Percentiles rank a stretch among this genome's conserved stretches.
Evolutionary conservation across 64 coral and sea anemone genomes (phyloP).

Genomic region (Acropora tenuis): DNA sequence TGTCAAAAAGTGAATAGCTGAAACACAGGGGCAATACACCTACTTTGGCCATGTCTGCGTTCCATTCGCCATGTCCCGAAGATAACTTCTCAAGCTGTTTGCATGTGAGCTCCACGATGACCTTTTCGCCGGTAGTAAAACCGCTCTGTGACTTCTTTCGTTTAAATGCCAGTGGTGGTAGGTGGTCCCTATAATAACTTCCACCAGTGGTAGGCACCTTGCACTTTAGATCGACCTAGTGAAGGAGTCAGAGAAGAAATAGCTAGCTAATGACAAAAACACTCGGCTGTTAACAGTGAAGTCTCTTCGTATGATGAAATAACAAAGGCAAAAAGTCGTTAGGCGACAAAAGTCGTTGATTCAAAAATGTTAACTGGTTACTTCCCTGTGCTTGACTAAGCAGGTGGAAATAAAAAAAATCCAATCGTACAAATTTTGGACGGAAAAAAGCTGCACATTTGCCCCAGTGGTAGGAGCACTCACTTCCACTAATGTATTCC

Average conservation of each 20-base stretch:
- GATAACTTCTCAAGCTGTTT: conserved; percentile 44
- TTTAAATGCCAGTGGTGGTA: conserved; percentile 16
- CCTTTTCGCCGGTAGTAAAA: conserved; percentile 54
- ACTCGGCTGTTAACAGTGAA: too few relatives aligned
- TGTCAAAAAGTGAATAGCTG: neutral
- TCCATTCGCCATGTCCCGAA: conserved; percentile 59
- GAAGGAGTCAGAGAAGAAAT: neutral
- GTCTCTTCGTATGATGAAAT: too few relatives aligned
- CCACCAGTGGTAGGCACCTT: conserved; percentile 19
- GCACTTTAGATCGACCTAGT: conserved; percentile 48
- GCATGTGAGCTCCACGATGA: conserved; percentile 6
- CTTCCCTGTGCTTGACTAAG: too few relatives aligned
- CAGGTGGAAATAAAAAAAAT: too few relatives aligned
- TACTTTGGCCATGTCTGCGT: conserved; percentile 63
- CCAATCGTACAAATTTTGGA: too few relatives aligned
- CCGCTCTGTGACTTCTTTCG: conserved; percentile 49
- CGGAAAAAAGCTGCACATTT: too few relatives aligned
- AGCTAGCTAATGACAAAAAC: neutral
- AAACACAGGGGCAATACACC: neutral
- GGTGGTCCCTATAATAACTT: conserved; percentile 61
- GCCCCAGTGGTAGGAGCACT: too few relatives aligned
- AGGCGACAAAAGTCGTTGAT: too few relatives aligned
- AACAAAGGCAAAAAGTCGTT: too few relatives aligned
- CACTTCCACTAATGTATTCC: too few relatives aligned
- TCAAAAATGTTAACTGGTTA: too few relatives aligned